phyloP scores from a whole-genome alignment of 2,113 vertebrate species.

The Pimephales promelas region DNA sequence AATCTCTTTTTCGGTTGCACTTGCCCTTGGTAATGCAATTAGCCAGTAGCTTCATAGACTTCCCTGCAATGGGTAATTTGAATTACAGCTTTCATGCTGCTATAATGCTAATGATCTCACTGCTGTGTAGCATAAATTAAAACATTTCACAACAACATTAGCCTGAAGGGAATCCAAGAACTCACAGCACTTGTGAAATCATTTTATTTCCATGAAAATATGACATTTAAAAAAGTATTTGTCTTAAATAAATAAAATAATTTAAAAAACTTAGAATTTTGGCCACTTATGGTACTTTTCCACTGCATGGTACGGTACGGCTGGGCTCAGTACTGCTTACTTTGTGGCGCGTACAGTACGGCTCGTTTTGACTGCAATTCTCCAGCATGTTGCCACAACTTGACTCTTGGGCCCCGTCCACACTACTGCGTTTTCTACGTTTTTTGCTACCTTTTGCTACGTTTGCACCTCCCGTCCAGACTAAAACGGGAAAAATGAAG shows the following conservation, averaged over 20 bases:
- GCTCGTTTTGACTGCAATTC: too few species aligned
- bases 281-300: neutral
- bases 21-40: conserved; percentile 46
- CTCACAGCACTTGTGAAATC: neutral
- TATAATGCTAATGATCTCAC: conserved; percentile 45
- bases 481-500: too few species aligned
- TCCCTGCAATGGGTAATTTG: conserved; percentile 49
- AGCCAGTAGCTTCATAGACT: conserved; percentile 45
- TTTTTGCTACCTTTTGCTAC: too few species aligned
- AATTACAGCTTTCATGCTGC: conserved; percentile 40
- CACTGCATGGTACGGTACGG: too few species aligned
- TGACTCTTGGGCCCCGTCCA: neutral
- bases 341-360: too few species aligned
- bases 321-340: too few species aligned
- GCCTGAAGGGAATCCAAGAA: neutral
- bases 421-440: too few species aligned
- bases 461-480: too few species aligned
- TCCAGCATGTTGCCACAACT: neutral
- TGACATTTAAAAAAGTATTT: neutral
- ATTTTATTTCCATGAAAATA: neutral
- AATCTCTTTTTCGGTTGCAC: neutral
- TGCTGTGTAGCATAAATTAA: conserved; percentile 53
- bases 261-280: neutral
- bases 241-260: neutral
- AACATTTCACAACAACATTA: conserved; percentile 24